Evolutionary conservation across 1,140 invertebrate genomes (phyloP), one percentile per base, ranked within the genome.

Genomic region (Oryctes rhinoceros): DNA sequence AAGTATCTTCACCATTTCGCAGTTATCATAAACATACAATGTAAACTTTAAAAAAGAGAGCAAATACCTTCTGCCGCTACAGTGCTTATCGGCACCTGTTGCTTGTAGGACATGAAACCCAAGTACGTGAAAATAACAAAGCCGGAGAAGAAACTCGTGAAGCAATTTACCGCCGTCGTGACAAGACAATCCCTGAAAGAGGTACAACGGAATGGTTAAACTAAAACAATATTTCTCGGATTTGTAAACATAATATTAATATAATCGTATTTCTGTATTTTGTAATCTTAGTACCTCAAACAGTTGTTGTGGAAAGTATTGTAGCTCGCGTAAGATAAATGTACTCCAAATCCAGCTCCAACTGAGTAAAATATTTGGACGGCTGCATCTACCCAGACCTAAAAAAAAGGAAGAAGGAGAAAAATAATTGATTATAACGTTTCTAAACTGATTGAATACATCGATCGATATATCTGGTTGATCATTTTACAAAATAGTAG

Each of bases 61-160:
- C 49, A 39, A 65, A 65, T 71, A 96, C 95, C 96, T 89, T 96
- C 94, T 65, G 94, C 91, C 11, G 95, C 95, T 0, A 97, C 95
- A 48, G 95, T 91, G 74, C 94, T 92, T 65, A 97, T 94, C n/a
- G 92, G 91, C 62, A 94, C 95, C 44, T 94, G 92, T 86, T 96
- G 94, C 71, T 94, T 93, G 84, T 95, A 90, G 0, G 96, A 95
- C 96, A 97, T 97, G 87, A 96, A 97, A 2, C 96, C 96, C 10
- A 96, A 90, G 80, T 98, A 97, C 1, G 96, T 96, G 88, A 99
- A 99, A 83, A 99, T 98, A 3, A 98, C 97, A 87, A 99, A 98
- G 3, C 97, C 97, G 1, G 97, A 96, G 79, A 99, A 91, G 89
- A 98, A 97, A 84, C 96, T 98, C 0, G 97, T 99, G 78, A 95